Conservation (phyloP, 2,797 vertebrate species). For the Labroides dimidiatus region DNA sequence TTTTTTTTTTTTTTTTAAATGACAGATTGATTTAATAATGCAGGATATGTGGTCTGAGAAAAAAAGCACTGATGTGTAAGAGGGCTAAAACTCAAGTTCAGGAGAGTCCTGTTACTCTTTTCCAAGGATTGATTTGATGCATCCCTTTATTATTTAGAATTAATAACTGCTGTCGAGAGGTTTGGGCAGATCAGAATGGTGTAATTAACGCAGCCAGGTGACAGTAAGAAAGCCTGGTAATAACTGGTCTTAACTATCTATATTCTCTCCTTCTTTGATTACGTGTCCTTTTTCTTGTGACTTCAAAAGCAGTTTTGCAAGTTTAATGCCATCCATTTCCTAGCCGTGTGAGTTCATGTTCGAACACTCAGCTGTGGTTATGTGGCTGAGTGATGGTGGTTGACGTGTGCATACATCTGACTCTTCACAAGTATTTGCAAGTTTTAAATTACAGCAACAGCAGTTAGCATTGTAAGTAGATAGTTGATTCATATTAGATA, state of each 20-base stretch:
- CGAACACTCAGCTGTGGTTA: not conserved
- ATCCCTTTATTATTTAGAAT: not conserved
- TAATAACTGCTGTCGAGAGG: not conserved
- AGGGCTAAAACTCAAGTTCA: not conserved
- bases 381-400: slow-evolving; percentile 11
- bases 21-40: not conserved
- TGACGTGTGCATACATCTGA: not conserved
- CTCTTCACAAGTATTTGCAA: not conserved
- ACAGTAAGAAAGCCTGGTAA: too few species aligned
- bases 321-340: too few species aligned
- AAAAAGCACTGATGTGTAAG: not conserved
- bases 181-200: not conserved
- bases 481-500: not conserved
- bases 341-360: not conserved
- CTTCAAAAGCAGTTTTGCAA: too few species aligned
- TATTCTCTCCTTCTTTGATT: too few species aligned
- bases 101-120: too few species aligned
- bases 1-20: not conserved
- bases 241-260: too few species aligned
- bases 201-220: too few species aligned
- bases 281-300: too few species aligned
- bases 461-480: not conserved
- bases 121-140: too few species aligned
- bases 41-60: not conserved
- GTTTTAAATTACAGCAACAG: not conserved